Evolutionary conservation across 2,888 invertebrate species (phyloP), one percentile per base, ranked within the genome.

Genomic region (Oligia latruncula): DNA sequence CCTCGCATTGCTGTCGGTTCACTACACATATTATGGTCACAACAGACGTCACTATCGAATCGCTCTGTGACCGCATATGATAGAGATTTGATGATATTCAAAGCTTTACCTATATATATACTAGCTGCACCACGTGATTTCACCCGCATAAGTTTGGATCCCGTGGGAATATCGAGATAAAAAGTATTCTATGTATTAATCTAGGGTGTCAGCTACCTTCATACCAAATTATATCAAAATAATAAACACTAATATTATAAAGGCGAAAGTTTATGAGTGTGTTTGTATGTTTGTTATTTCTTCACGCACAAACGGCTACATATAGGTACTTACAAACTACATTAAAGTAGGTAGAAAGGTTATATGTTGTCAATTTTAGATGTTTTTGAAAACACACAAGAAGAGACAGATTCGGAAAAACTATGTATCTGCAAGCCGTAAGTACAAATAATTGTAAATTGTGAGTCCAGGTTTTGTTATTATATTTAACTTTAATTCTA

Each of bases 1-100:
- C 35, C 60, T 17, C 75, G 35, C 15, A 52, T 67, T 35, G 29
- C 8, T 40, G 67, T 55, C 67, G 67, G 43, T 40, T 23, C 75
- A 62, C 60, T 82, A n/a, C 75, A 82, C 82, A 62, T 67, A 74
- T 55, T 82, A 67, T 80, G 55, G 60, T 62, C 13, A 43, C 20
- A 11, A 55, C 66, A 67, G 52, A 67, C 35, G 66, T 60, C 6
- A 40, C 17, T 67, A 52, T 67, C 15, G n/a, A 29, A 74, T 43
- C 13, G 43, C 13, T 74, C 15, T 43, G 29, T 74, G 60, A 58
- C 43, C 52, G 35, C 29, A 58, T 52, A 23, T 0, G 66, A 49
- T 60, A 9, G n/a, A 43, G 40, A 35, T 74, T 60, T 60, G 49
- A 74, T 66, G 52, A n/a, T 66, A n/a, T 67, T 67, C 40, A n/a